Evolutionary conservation across 1,140 invertebrate genomes (phyloP).

Genomic region (Galleria mellonella): DNA sequence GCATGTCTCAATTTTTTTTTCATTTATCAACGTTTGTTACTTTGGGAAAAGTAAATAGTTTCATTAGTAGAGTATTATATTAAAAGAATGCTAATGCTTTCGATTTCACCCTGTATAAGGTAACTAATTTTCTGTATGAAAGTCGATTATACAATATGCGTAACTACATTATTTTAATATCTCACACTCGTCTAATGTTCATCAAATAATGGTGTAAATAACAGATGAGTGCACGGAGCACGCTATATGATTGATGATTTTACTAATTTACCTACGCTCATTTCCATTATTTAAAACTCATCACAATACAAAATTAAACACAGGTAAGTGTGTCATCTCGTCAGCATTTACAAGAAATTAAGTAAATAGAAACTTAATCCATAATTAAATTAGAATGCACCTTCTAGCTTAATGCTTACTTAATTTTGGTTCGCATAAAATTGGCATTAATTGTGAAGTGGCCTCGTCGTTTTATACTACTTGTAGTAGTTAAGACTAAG

Average conservation of each 20-base stretch:
- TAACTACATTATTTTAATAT: no score
- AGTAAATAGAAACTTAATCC: constrained; percentile 6
- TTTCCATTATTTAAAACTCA: not conserved
- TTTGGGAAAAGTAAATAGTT: no score
- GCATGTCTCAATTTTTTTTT: no score
- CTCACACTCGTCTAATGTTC: no score
- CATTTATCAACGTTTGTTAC: no score
- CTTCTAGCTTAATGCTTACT: constrained; percentile 34
- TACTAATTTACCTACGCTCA: not conserved
- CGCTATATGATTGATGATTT: not conserved
- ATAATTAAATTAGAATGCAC: constrained; percentile 18
- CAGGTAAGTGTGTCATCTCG: not conserved
- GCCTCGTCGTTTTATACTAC: constrained; percentile 17
- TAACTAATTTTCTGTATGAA: no score
- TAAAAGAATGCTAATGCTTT: no score
- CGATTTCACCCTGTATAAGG: no score
- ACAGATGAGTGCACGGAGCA: no score
- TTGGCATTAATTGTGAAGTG: constrained; percentile 35
- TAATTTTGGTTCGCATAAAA: constrained; percentile 41
- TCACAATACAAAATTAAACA: not conserved
- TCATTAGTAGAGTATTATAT: no score
- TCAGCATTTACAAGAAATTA: constrained; percentile 7
- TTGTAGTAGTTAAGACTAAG: constrained; percentile 23
- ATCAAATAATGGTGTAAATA: no score
- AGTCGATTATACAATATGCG: no score